These are phyloP conservation scores for Heliconius congener DNA, from an alignment of 1,140 invertebrate genomes.

Conservation along the genomic window DNA sequence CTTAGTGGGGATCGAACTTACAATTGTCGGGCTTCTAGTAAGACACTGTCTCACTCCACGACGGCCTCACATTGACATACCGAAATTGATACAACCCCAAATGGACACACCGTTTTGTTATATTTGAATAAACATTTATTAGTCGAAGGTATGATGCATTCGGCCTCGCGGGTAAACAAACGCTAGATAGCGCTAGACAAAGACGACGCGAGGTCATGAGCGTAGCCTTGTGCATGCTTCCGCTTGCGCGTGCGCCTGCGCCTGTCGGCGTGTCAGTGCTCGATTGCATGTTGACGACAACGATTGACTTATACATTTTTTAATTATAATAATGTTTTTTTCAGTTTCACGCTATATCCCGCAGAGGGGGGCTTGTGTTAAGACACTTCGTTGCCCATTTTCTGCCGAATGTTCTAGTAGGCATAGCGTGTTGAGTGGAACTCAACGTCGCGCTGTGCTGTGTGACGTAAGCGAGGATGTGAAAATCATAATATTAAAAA, in stretches of 20 bases:
- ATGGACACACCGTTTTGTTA: conserved; percentile 1
- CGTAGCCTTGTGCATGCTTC: conserved; percentile 78
- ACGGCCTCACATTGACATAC: neutral
- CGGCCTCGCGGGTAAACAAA: conserved; percentile 78
- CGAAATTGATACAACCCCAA: neutral
- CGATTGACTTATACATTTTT: conserved; percentile 33
- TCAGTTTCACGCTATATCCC: too few relatives aligned
- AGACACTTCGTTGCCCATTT: too few relatives aligned
- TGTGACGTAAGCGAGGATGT: too few relatives aligned
- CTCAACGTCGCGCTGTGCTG: too few relatives aligned
- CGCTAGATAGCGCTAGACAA: conserved; percentile 80
- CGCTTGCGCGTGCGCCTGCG: conserved; percentile 58
- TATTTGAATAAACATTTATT: conserved; percentile 2
- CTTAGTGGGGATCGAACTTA: too few relatives aligned
- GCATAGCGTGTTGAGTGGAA: too few relatives aligned
- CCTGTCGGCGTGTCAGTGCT: conserved; percentile 56
- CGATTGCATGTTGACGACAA: conserved; percentile 45
- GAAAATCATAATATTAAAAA: too few relatives aligned
- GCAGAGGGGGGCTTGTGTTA: too few relatives aligned
- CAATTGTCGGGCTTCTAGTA: neutral
- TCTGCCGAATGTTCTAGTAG: too few relatives aligned
- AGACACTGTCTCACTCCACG: neutral
- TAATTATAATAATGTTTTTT: too few relatives aligned
- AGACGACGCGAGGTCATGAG: conserved; percentile 79
- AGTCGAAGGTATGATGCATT: conserved; percentile 68